phyloP scores from a whole-genome alignment of 2,797 vertebrate species.

The Coregonus sp. region DNA sequence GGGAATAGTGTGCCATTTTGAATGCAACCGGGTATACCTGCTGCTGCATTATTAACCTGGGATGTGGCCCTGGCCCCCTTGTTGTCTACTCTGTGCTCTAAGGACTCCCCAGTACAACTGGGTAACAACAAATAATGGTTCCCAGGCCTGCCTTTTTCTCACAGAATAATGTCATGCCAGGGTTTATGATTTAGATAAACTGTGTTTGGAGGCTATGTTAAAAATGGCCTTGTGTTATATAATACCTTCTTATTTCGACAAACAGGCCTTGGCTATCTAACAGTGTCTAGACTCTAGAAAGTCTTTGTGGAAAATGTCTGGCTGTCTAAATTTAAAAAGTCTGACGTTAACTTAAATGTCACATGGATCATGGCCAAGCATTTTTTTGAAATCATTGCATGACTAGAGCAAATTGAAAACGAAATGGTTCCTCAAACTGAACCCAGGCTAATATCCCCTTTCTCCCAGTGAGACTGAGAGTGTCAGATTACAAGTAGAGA shows the following conservation, averaged over 20 bases:
- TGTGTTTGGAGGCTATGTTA: not conserved
- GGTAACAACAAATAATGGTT: slow-evolving; percentile 62
- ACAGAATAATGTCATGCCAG: slow-evolving; percentile 26
- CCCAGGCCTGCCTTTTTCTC: slow-evolving; percentile 41
- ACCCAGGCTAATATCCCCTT: not conserved
- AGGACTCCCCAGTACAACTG: slow-evolving; percentile 52
- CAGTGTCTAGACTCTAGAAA: not conserved
- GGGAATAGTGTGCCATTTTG: not conserved
- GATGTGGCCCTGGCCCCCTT: slow-evolving; percentile 20
- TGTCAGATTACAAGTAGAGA: not conserved
- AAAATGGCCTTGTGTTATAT: not conserved
- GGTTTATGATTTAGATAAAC: not conserved
- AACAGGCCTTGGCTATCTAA: not conserved
- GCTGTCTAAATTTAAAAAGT: not conserved
- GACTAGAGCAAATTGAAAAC: slow-evolving; percentile 8
- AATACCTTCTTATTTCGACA: not conserved
- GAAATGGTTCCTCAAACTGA: not conserved
- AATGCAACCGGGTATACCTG: not conserved
- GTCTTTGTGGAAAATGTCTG: not conserved
- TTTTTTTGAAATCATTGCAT: not conserved
- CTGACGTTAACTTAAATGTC: slow-evolving; percentile 24
- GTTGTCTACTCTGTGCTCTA: slow-evolving; percentile 10
- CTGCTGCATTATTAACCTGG: not conserved
- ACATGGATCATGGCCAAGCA: slow-evolving; percentile 30
- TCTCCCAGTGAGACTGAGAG: not conserved